Evolutionary conservation across 2,888 invertebrate species (phyloP).

Genomic region (Ormyrus pomaceus): DNA sequence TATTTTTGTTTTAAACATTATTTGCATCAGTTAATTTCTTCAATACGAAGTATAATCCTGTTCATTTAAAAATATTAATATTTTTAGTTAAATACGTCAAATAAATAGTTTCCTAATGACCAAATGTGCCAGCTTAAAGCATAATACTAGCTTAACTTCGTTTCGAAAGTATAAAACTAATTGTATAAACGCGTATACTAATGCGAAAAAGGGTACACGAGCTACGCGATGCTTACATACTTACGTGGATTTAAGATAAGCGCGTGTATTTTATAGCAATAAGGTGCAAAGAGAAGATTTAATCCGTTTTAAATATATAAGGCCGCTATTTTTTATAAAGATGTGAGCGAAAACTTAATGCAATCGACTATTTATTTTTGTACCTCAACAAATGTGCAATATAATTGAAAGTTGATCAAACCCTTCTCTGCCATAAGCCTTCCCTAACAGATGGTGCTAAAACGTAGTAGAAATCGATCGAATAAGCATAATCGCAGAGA

Average conservation of each 20-base stretch:
- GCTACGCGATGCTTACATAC: conserved; percentile 40
- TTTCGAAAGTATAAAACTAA: conserved; percentile 50
- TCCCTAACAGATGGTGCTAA: conserved; percentile 55
- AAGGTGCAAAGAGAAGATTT: conserved; percentile 50
- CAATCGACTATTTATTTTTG: conserved; percentile 57
- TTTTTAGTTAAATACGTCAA: no score
- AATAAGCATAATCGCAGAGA: conserved; percentile 46
- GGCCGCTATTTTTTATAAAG: conserved; percentile 51
- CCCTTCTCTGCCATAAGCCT: conserved; percentile 46
- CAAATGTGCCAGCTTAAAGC: no score
- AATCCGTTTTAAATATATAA: conserved; percentile 33
- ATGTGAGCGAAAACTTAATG: conserved; percentile 38
- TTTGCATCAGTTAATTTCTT: no score
- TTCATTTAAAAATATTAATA: no score
- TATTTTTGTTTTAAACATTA: no score
- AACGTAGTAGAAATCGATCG: conserved; percentile 39
- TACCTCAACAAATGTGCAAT: conserved; percentile 56
- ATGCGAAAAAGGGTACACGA: conserved; percentile 51
- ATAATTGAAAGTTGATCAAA: conserved; percentile 46
- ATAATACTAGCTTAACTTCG: conserved; percentile 24
- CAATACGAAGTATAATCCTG: no score
- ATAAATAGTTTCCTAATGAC: no score
- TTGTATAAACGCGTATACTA: conserved; percentile 49
- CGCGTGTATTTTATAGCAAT: conserved; percentile 47
- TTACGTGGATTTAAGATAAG: conserved; percentile 19